Percentiles rank a stretch among this genome's conserved stretches.
These are phyloP conservation scores for Brachyopa scutellaris DNA, from an alignment of 2,888 invertebrate genomes.

Conservation along the genomic window DNA sequence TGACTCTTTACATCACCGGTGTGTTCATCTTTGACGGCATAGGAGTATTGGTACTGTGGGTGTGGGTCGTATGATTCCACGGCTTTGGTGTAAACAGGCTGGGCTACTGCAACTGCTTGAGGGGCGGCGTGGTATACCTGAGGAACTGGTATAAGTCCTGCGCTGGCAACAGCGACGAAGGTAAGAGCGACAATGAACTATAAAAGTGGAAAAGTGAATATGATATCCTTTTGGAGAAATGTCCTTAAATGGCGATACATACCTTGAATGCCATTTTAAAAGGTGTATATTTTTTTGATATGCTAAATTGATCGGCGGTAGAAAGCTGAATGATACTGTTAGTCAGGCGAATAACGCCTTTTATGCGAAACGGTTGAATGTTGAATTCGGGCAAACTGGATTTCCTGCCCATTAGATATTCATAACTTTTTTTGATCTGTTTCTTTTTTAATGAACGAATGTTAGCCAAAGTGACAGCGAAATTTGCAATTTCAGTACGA, in stretches of 20 bases:
- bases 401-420: not conserved
- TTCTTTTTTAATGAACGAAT: not conserved
- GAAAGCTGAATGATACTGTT: slow-evolving; percentile 20
- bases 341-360: not conserved
- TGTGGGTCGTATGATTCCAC: slow-evolving; percentile 73
- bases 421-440: not conserved
- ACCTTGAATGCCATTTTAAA: slow-evolving; percentile 77
- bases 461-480: not conserved
- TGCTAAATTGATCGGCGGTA: not conserved
- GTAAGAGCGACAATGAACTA: slow-evolving; percentile 75
- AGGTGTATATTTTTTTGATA: slow-evolving; percentile 46
- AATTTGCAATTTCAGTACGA: not conserved
- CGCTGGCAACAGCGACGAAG: slow-evolving; percentile 75
- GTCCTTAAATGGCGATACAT: slow-evolving; percentile 18
- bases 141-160: slow-evolving; percentile 66
- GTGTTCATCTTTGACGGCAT: slow-evolving; percentile 80
- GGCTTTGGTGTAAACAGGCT: slow-evolving; percentile 57
- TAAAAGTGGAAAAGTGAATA: not conserved
- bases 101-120: slow-evolving; percentile 20
- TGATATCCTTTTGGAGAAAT: not conserved
- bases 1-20: slow-evolving; percentile 82
- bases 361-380: not conserved
- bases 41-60: slow-evolving; percentile 80
- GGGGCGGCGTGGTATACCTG: slow-evolving; percentile 51
- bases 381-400: not conserved